Percentiles rank a stretch among this genome's conserved stretches.
Conservation (phyloP, 1,140 invertebrate genomes). For the Nomia melanderi region DNA sequence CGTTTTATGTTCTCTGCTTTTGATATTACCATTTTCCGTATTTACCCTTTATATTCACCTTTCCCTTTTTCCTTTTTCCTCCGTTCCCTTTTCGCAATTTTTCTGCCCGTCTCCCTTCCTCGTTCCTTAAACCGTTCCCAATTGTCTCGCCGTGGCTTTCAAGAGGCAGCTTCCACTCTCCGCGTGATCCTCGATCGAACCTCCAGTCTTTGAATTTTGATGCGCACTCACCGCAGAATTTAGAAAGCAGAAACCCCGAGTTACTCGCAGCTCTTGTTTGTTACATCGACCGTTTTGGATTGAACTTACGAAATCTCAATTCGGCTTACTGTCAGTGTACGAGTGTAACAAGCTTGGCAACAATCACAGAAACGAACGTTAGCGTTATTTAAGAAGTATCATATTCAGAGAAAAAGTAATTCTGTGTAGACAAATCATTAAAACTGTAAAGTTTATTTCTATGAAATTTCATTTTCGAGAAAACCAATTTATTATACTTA, state of each 20-base stretch:
- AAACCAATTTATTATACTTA: no score
- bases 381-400: no score
- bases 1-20: neutral
- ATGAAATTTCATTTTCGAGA: no score
- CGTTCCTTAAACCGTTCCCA: constrained; percentile 7
- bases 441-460: no score
- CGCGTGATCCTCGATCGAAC: constrained; percentile 4
- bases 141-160: constrained; percentile 12
- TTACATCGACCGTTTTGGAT: neutral
- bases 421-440: no score
- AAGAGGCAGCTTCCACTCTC: constrained; percentile 2
- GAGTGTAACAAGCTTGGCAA: no score
- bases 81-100: neutral
- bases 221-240: constrained; percentile 20
- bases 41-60: neutral
- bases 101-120: neutral
- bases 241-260: constrained; percentile 10
- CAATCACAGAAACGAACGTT: no score
- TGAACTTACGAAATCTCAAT: neutral
- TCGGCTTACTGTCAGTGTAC: no score
- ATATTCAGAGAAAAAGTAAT: no score
- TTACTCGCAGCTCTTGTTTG: neutral
- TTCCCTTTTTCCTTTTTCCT: neutral
- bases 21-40: neutral
- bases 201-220: constrained; percentile 14